These are phyloP conservation scores for Caenorhabditis briggsae DNA, from an alignment of 1,140 invertebrate species.

Conservation along the genomic window DNA sequence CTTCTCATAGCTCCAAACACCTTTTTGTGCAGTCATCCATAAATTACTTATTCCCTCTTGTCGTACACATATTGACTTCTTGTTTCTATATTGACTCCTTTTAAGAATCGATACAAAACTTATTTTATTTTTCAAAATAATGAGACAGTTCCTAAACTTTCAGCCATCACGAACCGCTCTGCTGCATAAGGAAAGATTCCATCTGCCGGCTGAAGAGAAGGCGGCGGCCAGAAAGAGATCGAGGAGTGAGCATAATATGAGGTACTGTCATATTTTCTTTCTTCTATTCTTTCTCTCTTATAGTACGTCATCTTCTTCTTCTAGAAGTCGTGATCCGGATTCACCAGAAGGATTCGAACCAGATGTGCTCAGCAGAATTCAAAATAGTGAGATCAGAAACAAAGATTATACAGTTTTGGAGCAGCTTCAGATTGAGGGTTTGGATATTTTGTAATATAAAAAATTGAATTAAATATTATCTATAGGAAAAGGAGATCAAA, in stretches of 20 bases:
- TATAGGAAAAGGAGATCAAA: conserved; percentile 70
- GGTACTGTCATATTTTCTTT: background rate
- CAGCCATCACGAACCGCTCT: conserved; percentile 38
- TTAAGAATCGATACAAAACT: background rate
- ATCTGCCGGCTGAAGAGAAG: conserved; percentile 34
- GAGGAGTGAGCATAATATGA: conserved; percentile 30
- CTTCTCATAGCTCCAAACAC: background rate
- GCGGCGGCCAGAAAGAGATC: background rate
- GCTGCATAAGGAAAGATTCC: conserved; percentile 32
- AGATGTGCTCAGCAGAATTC: conserved; percentile 47
- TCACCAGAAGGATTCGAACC: conserved; percentile 19
- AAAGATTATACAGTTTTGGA: conserved; percentile 67
- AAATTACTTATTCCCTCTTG: background rate
- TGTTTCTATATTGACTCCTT: too few relatives aligned
- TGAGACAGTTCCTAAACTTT: background rate
- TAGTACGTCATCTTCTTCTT: conserved; percentile 50
- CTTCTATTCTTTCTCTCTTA: background rate
- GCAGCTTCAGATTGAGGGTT: conserved; percentile 74
- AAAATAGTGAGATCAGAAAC: conserved; percentile 13
- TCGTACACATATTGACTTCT: background rate
- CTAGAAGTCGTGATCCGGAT: conserved; percentile 23
- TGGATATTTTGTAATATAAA: background rate
- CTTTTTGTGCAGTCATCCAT: conserved; percentile 36
- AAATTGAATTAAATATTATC: background rate
- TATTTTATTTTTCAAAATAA: background rate